Base-by-base conservation (phyloP, 2,113 vertebrate genomes). In the Channa argus region DNA sequence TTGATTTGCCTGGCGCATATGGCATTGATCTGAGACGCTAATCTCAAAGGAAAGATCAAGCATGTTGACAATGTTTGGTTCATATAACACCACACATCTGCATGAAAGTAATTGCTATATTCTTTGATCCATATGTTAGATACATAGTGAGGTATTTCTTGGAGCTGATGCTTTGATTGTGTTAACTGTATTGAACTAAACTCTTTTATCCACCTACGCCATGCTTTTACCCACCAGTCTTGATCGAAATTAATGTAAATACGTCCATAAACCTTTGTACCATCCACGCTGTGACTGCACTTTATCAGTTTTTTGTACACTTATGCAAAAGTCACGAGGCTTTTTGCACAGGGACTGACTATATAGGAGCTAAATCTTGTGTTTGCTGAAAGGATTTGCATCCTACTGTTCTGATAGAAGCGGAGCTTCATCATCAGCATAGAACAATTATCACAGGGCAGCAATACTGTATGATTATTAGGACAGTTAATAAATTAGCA, bases 161-260 rank as follows among this genome's bases (percentile, higher is more conserved):
- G 5, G 10, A 53, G 11, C 41, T 7, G 13, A 24, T 2, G 24
- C 73, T 80, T 78, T 77, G 59, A 73, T 68, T 75, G 69, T 33
- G 45, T 71, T 75, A 59, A 70, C 66, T 6, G 7, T 2, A 55
- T 64, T 62, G 55, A 69, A 82, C 55, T 8, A 3, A 74, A 41
- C 24, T 2, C 78, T 80, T 85, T 81, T 11, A 85, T 86, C 74
- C 70, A 14, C 83, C 73, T 4, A 73, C 15, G 39, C 53, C 33
- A 53, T 24, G 38, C 54, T 74, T 68, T 44, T 5, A 0, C 49
- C 49, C 4, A 9, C 2, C 13, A 0, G 43, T 36, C n/a, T 45
- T 59, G 36, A 78, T 79, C 7, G 24, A 77, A 70, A 47, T 41
- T 34, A 53, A 0, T 14, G 36, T 12, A 74, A 65, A 69, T 51